Base-by-base conservation (phyloP, 2,797 vertebrate genomes). In the Okamejei kenojei region DNA sequence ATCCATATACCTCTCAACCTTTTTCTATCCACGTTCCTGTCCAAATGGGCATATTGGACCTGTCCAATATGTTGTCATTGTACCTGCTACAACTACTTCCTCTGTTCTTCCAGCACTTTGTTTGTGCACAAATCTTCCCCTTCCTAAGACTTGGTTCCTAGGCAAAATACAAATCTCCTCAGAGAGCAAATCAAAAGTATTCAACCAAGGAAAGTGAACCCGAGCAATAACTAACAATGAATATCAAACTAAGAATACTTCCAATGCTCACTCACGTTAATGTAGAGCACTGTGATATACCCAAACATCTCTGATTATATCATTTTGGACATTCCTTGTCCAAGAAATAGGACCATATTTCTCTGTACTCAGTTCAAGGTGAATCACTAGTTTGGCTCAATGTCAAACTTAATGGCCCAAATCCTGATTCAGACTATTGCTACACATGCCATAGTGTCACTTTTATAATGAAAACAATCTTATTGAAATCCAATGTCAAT, bases 221-320 rank as follows among this genome's bases (percentile, higher is more conserved):
- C 23, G 84, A 88, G 61, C n/a, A n/a, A 38, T 71, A 92, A 92
- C 71, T 63, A 92, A 38, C 90, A 71, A n/a, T 92, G 68, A 71
- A 71, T 45, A 92, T 92, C 35, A 29, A 73, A 58, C 54, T 76
- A 10, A 76, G 35, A 91, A 74, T 11, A 6, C 29, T 21, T 54
- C 90, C 54, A 58, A 32, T 26, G 68, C 71, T 92, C 38, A 74
- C 54, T 76, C 73, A 76, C 68, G n/a, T 92, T 92, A 76, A 74
- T 35, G 23, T 54, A 74, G 26, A 54, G 68, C 23, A 68, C 35
- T 19, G 21, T 71, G 88, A 73, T 90, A 35, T 17, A 91, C 38
- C 45, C 45, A 6, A 7, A 54, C 6, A 68, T 45, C 65, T 45
- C 35, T 45, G 32, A 74, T 76, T 54, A 21, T 54, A 45, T 71